Conservation (phyloP, 2,797 vertebrate genomes). For the Neoniphon sammara region DNA sequence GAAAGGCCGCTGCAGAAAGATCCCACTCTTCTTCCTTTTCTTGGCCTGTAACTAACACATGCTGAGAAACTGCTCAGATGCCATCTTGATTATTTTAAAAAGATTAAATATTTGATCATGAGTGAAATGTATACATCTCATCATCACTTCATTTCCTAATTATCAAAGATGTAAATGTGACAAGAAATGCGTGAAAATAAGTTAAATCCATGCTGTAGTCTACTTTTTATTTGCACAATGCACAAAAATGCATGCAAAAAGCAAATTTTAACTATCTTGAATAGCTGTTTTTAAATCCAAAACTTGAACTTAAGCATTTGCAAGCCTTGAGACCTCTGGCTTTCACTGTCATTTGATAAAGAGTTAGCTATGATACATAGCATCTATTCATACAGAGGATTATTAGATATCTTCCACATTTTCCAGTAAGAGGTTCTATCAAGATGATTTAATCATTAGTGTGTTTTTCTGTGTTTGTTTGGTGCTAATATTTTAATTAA, state of each 20-base stretch:
- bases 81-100: constrained; percentile 29
- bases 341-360: neutral
- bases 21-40: neutral
- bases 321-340: neutral
- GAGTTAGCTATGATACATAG: neutral
- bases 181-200: neutral
- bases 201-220: neutral
- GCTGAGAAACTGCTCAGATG: constrained; percentile 44
- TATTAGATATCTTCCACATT: constrained; percentile 46
- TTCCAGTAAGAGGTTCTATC: constrained; percentile 75
- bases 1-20: constrained; percentile 19
- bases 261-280: neutral
- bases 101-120: constrained; percentile 49
- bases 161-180: neutral
- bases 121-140: constrained; percentile 18
- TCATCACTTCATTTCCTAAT: constrained; percentile 21
- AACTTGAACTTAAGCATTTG: neutral
- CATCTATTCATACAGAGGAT: constrained; percentile 27
- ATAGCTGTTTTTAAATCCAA: neutral
- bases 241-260: constrained; percentile 3
- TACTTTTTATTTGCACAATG: constrained; percentile 13
- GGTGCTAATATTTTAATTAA: constrained; percentile 90
- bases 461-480: constrained; percentile 90
- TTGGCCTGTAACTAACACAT: constrained; percentile 19
- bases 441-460: constrained; percentile 88